Evolutionary conservation across 2,888 invertebrate genomes (phyloP), one percentile per base, ranked within the genome.

Genomic region (Unio delphinus): DNA sequence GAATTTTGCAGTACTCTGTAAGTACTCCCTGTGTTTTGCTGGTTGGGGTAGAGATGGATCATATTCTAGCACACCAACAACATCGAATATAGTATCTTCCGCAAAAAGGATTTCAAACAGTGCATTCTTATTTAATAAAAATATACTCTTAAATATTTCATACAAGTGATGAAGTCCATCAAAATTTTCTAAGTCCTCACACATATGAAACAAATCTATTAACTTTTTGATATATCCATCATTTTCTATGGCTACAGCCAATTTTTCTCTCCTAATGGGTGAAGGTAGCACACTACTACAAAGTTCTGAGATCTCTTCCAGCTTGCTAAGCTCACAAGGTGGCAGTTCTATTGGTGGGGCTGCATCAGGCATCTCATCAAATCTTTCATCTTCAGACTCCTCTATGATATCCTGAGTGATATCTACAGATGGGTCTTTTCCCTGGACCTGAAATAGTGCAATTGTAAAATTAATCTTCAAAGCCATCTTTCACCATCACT

Each of bases 101-200:
- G 95, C 94, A 92, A 99, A 98, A 96, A 99, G 96, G 83, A 98
- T 96, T 91, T 98, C 99, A 91, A 98, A 98, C 65, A 99, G 92
- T 70, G 96, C 95, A 90, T 96, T 98, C 91, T 98, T 98, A 91
- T 99, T 99, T 83, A 99, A 93, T 89, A 99, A 93, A 91, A 99
- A 99, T 91, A 99, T 95, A 91, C 97, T 98, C 92, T 98, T 98
- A 90, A 99, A 97, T 90, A 99, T 99, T 91, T 98, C 97, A 89
- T 96, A 99, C 20, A 99, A 92, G 91, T 96, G 89, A 92, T 97
- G 98, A 78, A 99, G 93, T 64, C 97, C 97, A 89, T 89, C 89
- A 61, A 94, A 94, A 89, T 98, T 97, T 89, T 98, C 97, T 80
- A 97, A 92, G 91, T 99, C 98, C 91, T 99, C 99, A 80, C 98